phyloP scores from a whole-genome alignment of 2,797 vertebrate genomes.

The Cyprinodon diabolis region DNA sequence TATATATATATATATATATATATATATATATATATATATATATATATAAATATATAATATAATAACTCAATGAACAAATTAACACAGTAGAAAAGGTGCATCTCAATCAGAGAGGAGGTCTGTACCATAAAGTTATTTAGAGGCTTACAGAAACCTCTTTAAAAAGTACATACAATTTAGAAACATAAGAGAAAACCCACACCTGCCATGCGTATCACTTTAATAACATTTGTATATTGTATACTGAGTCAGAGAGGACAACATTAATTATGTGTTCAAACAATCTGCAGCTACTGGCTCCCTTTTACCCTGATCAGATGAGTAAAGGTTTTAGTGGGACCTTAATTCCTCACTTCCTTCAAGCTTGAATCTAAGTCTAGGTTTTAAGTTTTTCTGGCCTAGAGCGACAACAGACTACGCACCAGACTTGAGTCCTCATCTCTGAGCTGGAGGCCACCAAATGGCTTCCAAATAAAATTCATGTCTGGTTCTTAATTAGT shows the following conservation, averaged over 20 bases:
- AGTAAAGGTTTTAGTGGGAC: background rate
- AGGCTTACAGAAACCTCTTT: slow-evolving; percentile 1
- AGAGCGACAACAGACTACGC: too few species aligned
- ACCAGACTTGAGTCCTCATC: too few species aligned
- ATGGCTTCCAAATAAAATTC: background rate
- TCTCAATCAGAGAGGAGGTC: background rate
- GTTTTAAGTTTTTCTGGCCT: too few species aligned
- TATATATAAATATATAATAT: too few species aligned
- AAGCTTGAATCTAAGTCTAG: too few species aligned
- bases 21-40: background rate
- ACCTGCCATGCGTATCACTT: background rate
- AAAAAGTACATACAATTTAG: background rate
- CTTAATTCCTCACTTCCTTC: too few species aligned
- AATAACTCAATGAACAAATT: background rate
- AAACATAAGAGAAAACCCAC: background rate
- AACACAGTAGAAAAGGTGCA: background rate
- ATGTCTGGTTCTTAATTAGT: background rate
- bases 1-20: background rate
- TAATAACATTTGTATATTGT: background rate
- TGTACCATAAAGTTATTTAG: background rate
- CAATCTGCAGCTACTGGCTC: background rate
- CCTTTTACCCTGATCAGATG: background rate
- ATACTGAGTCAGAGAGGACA: background rate
- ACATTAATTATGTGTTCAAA: background rate
- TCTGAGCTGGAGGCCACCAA: background rate